phyloP scores from a whole-genome alignment of 2,113 vertebrate species.

The Cygnus buccinator region DNA sequence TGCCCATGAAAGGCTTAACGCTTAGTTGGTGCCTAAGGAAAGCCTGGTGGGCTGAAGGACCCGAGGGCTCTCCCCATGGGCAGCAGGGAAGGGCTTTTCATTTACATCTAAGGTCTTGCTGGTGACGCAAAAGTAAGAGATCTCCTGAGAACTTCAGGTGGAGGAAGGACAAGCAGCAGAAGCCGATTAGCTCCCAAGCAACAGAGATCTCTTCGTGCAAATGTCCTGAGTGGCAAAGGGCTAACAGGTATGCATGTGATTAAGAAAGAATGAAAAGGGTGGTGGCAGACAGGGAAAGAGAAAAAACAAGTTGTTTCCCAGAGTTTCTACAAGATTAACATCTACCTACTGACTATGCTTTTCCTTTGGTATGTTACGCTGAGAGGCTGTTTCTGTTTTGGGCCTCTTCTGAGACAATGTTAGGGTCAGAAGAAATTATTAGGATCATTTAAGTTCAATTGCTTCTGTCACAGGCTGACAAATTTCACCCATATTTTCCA shows the following conservation, averaged over 20 bases:
- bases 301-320: background rate
- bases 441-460: background rate
- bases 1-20: background rate
- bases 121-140: background rate
- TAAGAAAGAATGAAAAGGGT: slow-evolving; percentile 30
- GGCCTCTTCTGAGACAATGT: background rate
- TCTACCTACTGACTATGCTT: background rate
- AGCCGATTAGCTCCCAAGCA: slow-evolving; percentile 59
- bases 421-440: background rate
- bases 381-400: background rate
- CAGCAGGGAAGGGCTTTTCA: background rate
- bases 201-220: slow-evolving; percentile 20
- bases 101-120: background rate
- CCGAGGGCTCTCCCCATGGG: accelerated
- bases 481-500: background rate
- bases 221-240: background rate
- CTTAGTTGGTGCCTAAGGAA: background rate
- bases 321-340: slow-evolving; percentile 18
- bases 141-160: background rate
- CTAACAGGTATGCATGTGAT: background rate
- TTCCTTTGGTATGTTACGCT: background rate
- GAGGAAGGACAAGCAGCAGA: background rate
- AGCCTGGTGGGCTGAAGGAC: background rate
- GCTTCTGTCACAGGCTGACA: background rate
- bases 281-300: background rate